Evolutionary conservation across 2,113 vertebrate species (phyloP).

Genomic region (Ptilorrhoa leucosticta): DNA sequence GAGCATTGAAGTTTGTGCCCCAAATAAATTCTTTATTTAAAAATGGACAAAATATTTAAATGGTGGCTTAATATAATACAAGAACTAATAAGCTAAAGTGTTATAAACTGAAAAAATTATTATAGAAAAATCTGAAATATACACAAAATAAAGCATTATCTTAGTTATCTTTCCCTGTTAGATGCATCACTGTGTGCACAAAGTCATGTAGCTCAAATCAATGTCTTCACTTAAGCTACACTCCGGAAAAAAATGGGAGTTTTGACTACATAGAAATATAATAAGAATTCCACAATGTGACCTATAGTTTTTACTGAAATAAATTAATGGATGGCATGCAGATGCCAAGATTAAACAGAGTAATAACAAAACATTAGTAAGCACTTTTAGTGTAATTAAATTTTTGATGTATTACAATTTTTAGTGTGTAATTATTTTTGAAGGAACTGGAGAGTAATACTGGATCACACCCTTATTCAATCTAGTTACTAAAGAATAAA

Average conservation of each 20-base stretch:
- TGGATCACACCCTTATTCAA: slow-evolving; percentile 39
- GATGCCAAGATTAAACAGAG: slow-evolving; percentile 57
- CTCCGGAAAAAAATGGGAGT: not conserved
- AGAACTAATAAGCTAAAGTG: not conserved
- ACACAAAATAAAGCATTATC: not conserved
- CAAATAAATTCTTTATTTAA: not conserved
- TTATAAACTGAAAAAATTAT: not conserved
- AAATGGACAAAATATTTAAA: not conserved
- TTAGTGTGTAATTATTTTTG: slow-evolving; percentile 41
- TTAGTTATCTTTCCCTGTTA: not conserved
- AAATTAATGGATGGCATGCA: slow-evolving; percentile 50
- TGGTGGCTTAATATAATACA: not conserved
- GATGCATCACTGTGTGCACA: not conserved
- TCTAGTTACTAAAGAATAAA: slow-evolving; percentile 42
- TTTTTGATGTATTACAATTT: slow-evolving; percentile 69
- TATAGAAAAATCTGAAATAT: not conserved
- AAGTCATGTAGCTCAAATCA: not conserved
- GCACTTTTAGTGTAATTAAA: slow-evolving; percentile 64
- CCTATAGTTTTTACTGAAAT: slow-evolving; percentile 43
- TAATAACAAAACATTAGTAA: slow-evolving; percentile 55
- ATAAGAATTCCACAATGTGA: slow-evolving; percentile 38
- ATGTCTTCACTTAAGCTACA: not conserved
- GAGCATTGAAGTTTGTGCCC: not conserved
- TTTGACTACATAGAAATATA: slow-evolving; percentile 4
- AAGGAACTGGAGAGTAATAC: slow-evolving; percentile 31